These are phyloP conservation scores for Polylopha cassiicola DNA, from an alignment of 2,888 invertebrate species.

Conservation along the genomic window DNA sequence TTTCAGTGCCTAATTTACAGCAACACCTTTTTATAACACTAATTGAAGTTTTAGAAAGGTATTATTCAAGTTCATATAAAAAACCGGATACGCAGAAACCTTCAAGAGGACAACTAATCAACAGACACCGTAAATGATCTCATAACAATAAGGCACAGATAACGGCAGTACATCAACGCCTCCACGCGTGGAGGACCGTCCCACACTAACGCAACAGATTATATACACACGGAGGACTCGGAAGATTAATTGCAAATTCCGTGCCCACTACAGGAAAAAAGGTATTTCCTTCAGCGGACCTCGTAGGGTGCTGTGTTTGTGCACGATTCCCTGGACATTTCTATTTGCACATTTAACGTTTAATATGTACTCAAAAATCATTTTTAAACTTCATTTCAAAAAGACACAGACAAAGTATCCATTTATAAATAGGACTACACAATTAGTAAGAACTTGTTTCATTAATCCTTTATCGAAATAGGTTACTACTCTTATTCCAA, in stretches of 20 bases:
- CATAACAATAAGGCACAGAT: neutral
- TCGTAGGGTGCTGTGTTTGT: neutral
- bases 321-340: neutral
- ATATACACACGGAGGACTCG: constrained; percentile 38
- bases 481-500: constrained; percentile 8
- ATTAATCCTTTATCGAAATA: no score
- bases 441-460: no score
- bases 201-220: constrained; percentile 38
- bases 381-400: no score
- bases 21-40: no score
- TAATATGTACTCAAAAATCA: no score
- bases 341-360: constrained; percentile 12
- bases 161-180: neutral
- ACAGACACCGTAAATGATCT: neutral
- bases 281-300: constrained; percentile 32
- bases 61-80: no score
- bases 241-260: constrained; percentile 50
- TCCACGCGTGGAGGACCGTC: constrained; percentile 3
- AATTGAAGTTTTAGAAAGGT: no score
- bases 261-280: constrained; percentile 39
- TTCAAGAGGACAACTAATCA: neutral
- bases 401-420: no score
- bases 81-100: no score
- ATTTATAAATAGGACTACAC: no score
- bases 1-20: no score